Evolutionary conservation across 2,888 invertebrate genomes (phyloP).

Genomic region (Chrysodeixis includens): DNA sequence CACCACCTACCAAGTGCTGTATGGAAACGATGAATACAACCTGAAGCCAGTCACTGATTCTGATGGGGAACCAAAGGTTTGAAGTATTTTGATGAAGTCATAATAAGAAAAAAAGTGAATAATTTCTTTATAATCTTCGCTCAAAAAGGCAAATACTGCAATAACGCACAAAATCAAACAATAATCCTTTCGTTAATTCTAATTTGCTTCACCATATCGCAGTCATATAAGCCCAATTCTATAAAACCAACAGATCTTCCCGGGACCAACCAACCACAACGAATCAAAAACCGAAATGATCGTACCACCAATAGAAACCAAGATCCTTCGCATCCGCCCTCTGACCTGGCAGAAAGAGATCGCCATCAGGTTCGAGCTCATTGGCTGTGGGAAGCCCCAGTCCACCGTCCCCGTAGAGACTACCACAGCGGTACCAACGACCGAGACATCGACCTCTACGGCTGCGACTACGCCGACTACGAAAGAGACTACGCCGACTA

Average conservation of each 20-base stretch:
- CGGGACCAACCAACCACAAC: slow-evolving; percentile 91
- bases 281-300: slow-evolving; percentile 91
- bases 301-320: slow-evolving; percentile 92
- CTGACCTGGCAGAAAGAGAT: slow-evolving; percentile 92
- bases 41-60: slow-evolving; percentile 89
- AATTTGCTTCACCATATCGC: too few relatives aligned
- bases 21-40: slow-evolving; percentile 90
- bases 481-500: background rate
- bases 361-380: slow-evolving; percentile 92
- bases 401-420: slow-evolving; percentile 42
- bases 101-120: too few relatives aligned
- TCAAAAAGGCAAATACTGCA: too few relatives aligned
- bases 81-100: background rate
- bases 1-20: slow-evolving; percentile 93
- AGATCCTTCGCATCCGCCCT: slow-evolving; percentile 92
- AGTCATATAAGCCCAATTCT: too few relatives aligned
- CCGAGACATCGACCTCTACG: background rate
- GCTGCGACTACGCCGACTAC: slow-evolving; percentile 3
- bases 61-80: slow-evolving; percentile 87
- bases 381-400: slow-evolving; percentile 90
- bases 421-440: background rate
- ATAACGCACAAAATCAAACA: too few relatives aligned
- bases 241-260: slow-evolving; percentile 89
- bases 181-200: too few relatives aligned
- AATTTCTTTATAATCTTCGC: too few relatives aligned